Base-by-base conservation (phyloP, 2,888 invertebrate genomes). In the Patella depressa region DNA sequence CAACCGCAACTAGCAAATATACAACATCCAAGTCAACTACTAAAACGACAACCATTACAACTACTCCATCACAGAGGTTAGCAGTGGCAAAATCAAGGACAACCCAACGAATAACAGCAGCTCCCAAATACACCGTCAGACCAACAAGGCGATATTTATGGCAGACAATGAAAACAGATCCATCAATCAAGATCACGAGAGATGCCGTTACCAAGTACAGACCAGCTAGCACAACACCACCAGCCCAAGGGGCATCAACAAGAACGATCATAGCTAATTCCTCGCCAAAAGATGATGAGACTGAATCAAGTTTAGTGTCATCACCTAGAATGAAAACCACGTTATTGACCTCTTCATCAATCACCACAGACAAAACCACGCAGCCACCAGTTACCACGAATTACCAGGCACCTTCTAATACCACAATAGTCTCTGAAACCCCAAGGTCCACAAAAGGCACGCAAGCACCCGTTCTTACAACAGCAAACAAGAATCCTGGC, bases 81-180 rank as follows among this genome's bases (percentile, higher is more conserved):
- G 53, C 73, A 72, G 57, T 55, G 53, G 15, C 72, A 76, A 19
- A 71, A 53, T 19, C 55, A 59, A 15, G 73, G 55, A 57, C 29
- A 24, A 2, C 73, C 72, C 12, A 24, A 24, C 55, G 53, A 29
- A 53, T n/a, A n/a, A 59, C 75, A 24, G 57, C 75, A 65, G 53
- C 14, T 14, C 17, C 57, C 54, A 73, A 14, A 72, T 55, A 34
- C 34, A 59, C 72, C 3, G 34, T 34, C 15, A 34, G 11, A 29
- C 34, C 78, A 1, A 45, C 73, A 19, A 53, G 72, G 3, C 14
- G 29, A 14, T 73, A 73, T 34, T 59, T 74, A 76, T 79, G 74
- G 77, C n/a, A 19, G 45, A 59, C 75, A 69, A 59, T 55, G 53
- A 34, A 72, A 76, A 19, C 71, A 29, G 24, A 53, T 29, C 9